Conservation (phyloP, 2,888 invertebrate genomes). For the Agrenia bidenticulata region DNA sequence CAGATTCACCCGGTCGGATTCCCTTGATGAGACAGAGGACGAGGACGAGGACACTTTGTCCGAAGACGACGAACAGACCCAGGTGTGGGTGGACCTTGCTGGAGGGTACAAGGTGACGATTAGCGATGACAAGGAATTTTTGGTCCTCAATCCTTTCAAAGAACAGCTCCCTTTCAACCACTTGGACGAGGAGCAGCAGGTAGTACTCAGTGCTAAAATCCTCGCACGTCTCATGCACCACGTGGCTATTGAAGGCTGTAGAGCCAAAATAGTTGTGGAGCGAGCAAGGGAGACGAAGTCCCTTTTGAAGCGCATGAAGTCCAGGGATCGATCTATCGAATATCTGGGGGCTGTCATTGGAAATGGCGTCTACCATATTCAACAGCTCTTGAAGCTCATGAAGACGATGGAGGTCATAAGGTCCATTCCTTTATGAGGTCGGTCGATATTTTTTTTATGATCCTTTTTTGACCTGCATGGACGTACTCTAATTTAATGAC, state of each 20-base stretch:
- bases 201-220: conserved; percentile 17
- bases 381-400: conserved; percentile 22
- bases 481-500: too few relatives aligned
- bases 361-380: conserved; percentile 21
- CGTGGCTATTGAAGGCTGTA: conserved; percentile 22
- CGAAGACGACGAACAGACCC: conserved; percentile 10
- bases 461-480: too few relatives aligned
- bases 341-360: conserved; percentile 16
- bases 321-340: conserved; percentile 22
- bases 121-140: conserved; percentile 8
- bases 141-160: conserved; percentile 7
- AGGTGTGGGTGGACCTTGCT: conserved; percentile 25
- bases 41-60: not conserved
- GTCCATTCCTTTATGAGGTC: not conserved
- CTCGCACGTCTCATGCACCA: conserved; percentile 14
- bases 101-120: conserved; percentile 28
- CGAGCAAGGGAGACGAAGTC: conserved; percentile 27
- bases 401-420: conserved; percentile 22
- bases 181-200: conserved; percentile 20
- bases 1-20: too few relatives aligned
- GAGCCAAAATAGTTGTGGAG: conserved; percentile 15
- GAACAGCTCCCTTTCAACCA: not conserved
- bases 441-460: too few relatives aligned
- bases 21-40: not conserved
- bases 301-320: conserved; percentile 32